A percentile compares a stretch with the other conserved stretches of the same genome.
Evolutionary conservation across 2,888 invertebrate genomes (phyloP).

Genomic region (Smittia sp.): DNA sequence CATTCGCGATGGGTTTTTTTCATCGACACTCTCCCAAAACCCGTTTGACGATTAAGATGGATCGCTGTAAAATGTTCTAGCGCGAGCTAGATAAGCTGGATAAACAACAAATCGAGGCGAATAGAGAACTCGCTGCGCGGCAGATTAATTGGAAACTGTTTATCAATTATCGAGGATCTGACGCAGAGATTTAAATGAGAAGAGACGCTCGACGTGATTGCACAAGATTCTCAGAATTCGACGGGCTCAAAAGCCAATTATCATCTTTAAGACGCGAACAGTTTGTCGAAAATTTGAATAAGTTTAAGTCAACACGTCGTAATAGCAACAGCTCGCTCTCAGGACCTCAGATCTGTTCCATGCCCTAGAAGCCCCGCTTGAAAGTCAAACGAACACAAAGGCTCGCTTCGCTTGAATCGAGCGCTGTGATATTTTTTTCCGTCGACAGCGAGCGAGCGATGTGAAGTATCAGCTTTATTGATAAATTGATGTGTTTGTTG

Average conservation of each 20-base stretch:
- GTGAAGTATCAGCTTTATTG: neutral
- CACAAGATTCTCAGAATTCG: neutral
- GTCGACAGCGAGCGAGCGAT: neutral
- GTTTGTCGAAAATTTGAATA: too few species aligned
- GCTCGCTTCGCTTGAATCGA: neutral
- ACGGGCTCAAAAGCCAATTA: too few species aligned
- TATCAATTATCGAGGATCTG: too few species aligned
- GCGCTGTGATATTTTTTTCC: neutral
- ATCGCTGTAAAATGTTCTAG: neutral
- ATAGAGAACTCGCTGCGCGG: too few species aligned
- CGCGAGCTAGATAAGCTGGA: neutral
- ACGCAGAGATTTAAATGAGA: too few species aligned
- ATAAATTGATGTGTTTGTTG: constrained; percentile 11
- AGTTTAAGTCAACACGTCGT: too few species aligned
- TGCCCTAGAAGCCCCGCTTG: constrained; percentile 25
- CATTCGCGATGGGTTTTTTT: neutral
- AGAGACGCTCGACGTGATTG: neutral
- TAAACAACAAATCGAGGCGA: neutral
- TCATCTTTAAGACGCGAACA: too few species aligned
- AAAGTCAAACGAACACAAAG: constrained; percentile 26
- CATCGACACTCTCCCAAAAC: neutral
- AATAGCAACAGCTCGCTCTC: too few species aligned
- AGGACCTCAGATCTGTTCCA: neutral
- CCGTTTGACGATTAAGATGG: neutral
- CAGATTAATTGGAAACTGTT: too few species aligned